Evolutionary conservation across 2,113 vertebrate species (phyloP), one percentile per base, ranked within the genome.

Genomic region (Varanus salvator): DNA sequence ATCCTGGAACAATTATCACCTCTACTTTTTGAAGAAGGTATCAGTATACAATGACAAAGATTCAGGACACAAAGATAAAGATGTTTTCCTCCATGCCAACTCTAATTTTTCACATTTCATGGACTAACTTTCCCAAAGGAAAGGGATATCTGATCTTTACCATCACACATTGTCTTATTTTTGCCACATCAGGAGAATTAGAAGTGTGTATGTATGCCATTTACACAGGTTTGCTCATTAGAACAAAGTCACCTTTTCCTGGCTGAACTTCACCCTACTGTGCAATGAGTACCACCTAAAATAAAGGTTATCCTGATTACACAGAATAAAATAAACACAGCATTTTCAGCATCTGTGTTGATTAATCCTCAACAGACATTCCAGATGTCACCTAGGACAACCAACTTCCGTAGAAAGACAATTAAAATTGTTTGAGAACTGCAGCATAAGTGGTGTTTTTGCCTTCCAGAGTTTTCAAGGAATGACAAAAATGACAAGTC

Each of bases 201-300:
- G 89, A 44, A 44, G 38, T 44, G 72, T 21, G 86, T 93, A 80
- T 91, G 66, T 14, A 90, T 93, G 83, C 3, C 86, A 87, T 94
- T 96, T 95, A 87, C 89, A 91, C 60, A 77, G 84, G n/a, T 69
- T 48, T 89, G 85, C 78, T 96, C 86, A 84, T 94, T 93, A 95
- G 78, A 94, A 93, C 72, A 78, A 95, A 95, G 88, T 15, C 69
- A 88, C 52, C 5, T 3, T 2, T 93, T 80, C 52, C 68, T 57
- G 90, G 90, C 85, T 87, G 93, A 92, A 95, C 74, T 89, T 89
- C 94, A 92, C 86, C 86, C 71, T 95, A 95, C 87, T 90, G 34
- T 90, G 48, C 78, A 94, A 95, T 93, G 96, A 95, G 93, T 95
- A 89, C 4, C 93, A 66, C 89, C 93, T 87, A 95, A 92, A 95